Percentiles rank a stretch among this genome's conserved stretches.
phyloP scores from a whole-genome alignment of 2,888 invertebrate genomes.

The Leptura quadrifasciata region DNA sequence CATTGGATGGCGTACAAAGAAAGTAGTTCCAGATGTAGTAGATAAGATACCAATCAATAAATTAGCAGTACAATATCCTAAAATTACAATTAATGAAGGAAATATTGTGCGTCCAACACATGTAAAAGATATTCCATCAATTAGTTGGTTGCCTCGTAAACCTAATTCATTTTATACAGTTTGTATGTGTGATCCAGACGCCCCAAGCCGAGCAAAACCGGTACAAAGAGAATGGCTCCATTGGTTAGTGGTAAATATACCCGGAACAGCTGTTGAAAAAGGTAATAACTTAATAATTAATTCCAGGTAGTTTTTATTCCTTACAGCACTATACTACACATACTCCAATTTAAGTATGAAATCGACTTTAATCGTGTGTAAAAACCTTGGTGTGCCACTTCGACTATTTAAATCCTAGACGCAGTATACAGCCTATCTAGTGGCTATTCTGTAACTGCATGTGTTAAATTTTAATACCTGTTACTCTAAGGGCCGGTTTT shows the following conservation, averaged over 20 bases:
- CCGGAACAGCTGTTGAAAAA: not conserved
- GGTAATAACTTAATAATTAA: not conserved
- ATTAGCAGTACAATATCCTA: not conserved
- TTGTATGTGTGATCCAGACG: slow-evolving; percentile 83
- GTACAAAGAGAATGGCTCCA: slow-evolving; percentile 85
- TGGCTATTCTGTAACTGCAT: no score
- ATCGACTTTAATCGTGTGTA: no score
- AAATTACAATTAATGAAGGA: slow-evolving; percentile 70
- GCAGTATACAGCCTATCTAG: no score
- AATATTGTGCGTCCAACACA: slow-evolving; percentile 83
- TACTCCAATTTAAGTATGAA: no score
- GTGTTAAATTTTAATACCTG: no score
- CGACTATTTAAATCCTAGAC: no score
- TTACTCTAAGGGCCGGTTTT: no score
- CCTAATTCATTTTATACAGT: slow-evolving; percentile 79
- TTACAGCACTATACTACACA: no score
- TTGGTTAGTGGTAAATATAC: slow-evolving; percentile 44
- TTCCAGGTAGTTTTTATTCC: no score
- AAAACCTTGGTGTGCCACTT: no score
- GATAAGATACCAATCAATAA: not conserved
- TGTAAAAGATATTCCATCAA: slow-evolving; percentile 81
- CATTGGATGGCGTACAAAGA: slow-evolving; percentile 13
- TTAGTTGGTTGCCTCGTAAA: slow-evolving; percentile 79
- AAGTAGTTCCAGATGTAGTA: slow-evolving; percentile 29
- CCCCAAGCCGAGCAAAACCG: slow-evolving; percentile 82